Percentiles rank a stretch among this genome's conserved stretches.
Conservation (phyloP, 2,113 vertebrate species). For the Phalacrocorax aristotelis region DNA sequence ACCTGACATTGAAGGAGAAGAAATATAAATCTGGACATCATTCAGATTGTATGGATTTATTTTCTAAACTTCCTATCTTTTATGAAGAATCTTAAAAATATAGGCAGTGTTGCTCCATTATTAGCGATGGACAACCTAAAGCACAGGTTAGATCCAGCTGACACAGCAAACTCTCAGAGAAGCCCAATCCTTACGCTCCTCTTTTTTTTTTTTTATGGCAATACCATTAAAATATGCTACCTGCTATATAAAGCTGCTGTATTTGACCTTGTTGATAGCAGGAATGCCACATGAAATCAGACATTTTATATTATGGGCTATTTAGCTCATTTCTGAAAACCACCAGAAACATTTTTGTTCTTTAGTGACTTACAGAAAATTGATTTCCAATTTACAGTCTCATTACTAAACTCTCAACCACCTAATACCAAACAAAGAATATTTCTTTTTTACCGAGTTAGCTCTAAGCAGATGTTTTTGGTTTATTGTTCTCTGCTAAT, state of each 20-base stretch:
- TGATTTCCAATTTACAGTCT: not conserved
- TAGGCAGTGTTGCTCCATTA: fast-evolving
- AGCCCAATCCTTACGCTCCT: not conserved
- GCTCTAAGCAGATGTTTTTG: not conserved
- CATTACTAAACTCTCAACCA: not conserved
- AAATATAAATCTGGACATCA: not conserved
- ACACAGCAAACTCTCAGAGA: not conserved
- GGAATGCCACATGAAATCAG: not conserved
- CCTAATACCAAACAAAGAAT: not conserved
- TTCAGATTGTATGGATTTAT: not conserved
- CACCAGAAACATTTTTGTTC: not conserved
- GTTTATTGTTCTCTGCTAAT: not conserved
- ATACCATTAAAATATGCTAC: not conserved
- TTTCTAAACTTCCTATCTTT: not conserved
- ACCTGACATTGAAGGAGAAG: not conserved
- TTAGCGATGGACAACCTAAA: not conserved
- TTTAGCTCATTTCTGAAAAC: not conserved
- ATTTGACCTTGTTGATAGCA: not conserved
- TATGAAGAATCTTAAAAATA: not conserved
- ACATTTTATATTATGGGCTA: not conserved
- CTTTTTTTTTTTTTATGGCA: not conserved
- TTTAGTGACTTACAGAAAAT: not conserved
- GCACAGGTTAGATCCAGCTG: not conserved
- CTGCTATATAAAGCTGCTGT: not conserved
- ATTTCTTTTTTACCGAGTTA: not conserved